phyloP scores from a whole-genome alignment of 2,888 invertebrate genomes.

The Tubulanus polymorphus region DNA sequence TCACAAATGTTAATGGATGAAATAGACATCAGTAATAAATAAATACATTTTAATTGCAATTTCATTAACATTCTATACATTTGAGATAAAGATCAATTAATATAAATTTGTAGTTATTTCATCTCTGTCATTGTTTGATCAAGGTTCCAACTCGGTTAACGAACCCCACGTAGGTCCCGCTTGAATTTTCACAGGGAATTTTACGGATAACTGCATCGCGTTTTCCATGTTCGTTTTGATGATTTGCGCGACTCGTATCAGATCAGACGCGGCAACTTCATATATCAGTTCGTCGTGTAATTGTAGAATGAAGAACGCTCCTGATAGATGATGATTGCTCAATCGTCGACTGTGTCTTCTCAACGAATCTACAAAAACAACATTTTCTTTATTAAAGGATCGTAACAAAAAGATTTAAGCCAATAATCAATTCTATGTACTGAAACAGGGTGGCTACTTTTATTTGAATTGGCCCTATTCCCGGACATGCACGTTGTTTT shows the following conservation, averaged over 20 bases:
- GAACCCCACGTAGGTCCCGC: constrained; percentile 74
- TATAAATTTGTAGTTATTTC: not conserved
- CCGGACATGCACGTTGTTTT: too few relatives aligned
- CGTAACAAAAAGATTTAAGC: too few relatives aligned
- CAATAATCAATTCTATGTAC: too few relatives aligned
- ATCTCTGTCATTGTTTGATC: not conserved
- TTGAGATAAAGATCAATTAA: not conserved
- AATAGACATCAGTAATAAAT: too few relatives aligned
- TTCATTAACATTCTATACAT: not conserved
- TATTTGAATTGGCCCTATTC: too few relatives aligned
- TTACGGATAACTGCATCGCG: constrained; percentile 68
- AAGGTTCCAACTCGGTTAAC: constrained; percentile 22
- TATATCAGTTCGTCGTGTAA: constrained; percentile 95
- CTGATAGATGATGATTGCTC: constrained; percentile 40
- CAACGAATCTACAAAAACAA: too few relatives aligned
- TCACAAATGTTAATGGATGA: too few relatives aligned
- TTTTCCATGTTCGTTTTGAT: constrained; percentile 78
- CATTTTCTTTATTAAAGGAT: too few relatives aligned
- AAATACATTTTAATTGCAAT: too few relatives aligned
- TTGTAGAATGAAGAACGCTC: constrained; percentile 70
- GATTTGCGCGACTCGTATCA: constrained; percentile 52
- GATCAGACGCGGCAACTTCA: constrained; percentile 68
- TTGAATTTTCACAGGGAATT: constrained; percentile 84
- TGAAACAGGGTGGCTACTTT: too few relatives aligned
- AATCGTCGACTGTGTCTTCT: not conserved